These are phyloP conservation scores for Liopterus haemorrhoidalis DNA, from an alignment of 2,888 invertebrate species.

Conservation along the genomic window DNA sequence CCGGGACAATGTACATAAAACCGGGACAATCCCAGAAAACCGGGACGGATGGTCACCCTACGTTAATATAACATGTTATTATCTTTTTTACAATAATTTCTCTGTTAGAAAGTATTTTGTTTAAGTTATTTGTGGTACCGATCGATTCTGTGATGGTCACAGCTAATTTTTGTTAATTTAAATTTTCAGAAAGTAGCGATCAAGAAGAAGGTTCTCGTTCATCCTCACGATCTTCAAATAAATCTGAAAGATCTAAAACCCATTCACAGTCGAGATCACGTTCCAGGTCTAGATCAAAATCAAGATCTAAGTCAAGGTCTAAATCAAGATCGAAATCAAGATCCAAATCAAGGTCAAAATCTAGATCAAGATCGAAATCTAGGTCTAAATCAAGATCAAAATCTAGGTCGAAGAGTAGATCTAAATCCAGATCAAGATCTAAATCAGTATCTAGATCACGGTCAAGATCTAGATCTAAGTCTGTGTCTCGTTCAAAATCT, in stretches of 20 bases:
- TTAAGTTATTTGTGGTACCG: too few relatives aligned
- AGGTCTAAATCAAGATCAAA: slow-evolving; percentile 28
- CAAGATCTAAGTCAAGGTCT: slow-evolving; percentile 37
- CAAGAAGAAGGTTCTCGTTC: slow-evolving; percentile 39
- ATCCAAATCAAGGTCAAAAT: slow-evolving; percentile 38
- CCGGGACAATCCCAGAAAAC: too few relatives aligned
- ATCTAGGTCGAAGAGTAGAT: slow-evolving; percentile 28
- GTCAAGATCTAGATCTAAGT: slow-evolving; percentile 41
- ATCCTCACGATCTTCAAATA: slow-evolving; percentile 38
- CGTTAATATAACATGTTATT: too few relatives aligned
- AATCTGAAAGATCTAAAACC: slow-evolving; percentile 47
- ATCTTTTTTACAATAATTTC: too few relatives aligned
- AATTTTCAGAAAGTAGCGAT: slow-evolving; percentile 40
- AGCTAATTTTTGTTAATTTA: slow-evolving; percentile 36
- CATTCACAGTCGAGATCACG: slow-evolving; percentile 45
- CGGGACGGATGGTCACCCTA: too few relatives aligned
- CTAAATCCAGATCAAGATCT: slow-evolving; percentile 34
- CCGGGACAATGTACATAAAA: too few relatives aligned
- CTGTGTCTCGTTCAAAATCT: slow-evolving; percentile 36
- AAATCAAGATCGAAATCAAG: slow-evolving; percentile 37
- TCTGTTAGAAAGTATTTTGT: too few relatives aligned
- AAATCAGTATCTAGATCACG: too few relatives aligned
- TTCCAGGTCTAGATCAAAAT: slow-evolving; percentile 39
- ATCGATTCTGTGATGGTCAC: neutral
- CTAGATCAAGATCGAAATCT: slow-evolving; percentile 36